phyloP scores from a whole-genome alignment of 2,113 vertebrate species.

The Labeo catla region DNA sequence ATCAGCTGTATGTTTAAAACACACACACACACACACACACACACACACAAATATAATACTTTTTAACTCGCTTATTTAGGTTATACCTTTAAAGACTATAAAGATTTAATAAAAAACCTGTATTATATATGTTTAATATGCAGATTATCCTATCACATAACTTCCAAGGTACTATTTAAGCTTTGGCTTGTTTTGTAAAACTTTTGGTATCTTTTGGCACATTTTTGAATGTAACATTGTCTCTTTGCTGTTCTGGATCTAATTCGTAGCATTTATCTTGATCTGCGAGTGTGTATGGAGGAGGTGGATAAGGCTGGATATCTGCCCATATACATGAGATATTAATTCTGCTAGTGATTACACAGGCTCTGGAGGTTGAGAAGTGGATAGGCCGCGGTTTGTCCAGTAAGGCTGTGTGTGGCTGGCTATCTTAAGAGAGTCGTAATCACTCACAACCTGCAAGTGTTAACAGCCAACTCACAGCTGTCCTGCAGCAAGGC shows the following conservation, averaged over 20 bases:
- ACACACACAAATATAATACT: too few relatives aligned
- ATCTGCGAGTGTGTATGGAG: slow-evolving; percentile 55
- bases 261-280: neutral
- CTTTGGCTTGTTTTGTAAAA: neutral
- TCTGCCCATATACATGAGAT: slow-evolving; percentile 66
- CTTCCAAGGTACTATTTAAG: neutral
- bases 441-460: slow-evolving; percentile 66
- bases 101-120: neutral
- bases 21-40: too few relatives aligned
- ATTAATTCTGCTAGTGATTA: slow-evolving; percentile 65
- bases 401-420: slow-evolving; percentile 69
- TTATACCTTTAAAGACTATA: neutral
- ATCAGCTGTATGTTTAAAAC: neutral
- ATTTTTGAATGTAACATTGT: neutral
- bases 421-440: slow-evolving; percentile 73
- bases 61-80: too few relatives aligned
- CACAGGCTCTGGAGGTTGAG: slow-evolving; percentile 63
- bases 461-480: slow-evolving; percentile 65
- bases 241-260: neutral
- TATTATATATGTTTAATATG: neutral
- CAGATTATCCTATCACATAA: neutral
- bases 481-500: slow-evolving; percentile 70
- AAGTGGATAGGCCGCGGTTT: slow-evolving; percentile 68
- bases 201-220: neutral
- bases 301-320: slow-evolving; percentile 66